A percentile compares a stretch with the other conserved stretches of the same genome.
Conservation (phyloP, 2,113 vertebrate genomes). For the Rhinopomastus cyanomelas region DNA sequence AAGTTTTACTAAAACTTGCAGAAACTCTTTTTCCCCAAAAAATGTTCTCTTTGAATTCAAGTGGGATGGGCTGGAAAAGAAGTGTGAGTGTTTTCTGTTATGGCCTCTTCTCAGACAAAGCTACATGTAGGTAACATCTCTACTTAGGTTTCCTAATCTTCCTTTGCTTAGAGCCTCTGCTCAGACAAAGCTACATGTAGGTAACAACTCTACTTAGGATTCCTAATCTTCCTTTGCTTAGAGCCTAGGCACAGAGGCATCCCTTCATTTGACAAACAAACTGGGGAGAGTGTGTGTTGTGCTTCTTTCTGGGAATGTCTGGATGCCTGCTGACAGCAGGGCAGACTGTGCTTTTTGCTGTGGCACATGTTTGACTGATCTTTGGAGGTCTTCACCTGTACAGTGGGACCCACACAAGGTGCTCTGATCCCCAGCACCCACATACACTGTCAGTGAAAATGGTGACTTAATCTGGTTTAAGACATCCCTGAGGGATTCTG, state of each 20-base stretch:
- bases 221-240: neutral
- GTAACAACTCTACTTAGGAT: neutral
- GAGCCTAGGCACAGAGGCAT: neutral
- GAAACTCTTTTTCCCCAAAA: neutral
- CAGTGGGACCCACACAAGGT: neutral
- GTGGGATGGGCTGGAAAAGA: neutral
- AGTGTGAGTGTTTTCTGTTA: neutral
- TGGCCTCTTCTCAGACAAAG: neutral
- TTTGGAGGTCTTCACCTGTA: neutral
- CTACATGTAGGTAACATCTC: neutral
- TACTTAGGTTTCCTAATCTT: neutral
- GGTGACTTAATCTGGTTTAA: neutral
- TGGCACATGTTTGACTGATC: rapidly evolving
- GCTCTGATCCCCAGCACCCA: neutral
- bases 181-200: neutral
- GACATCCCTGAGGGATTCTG: neutral
- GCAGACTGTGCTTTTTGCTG: neutral
- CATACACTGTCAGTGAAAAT: neutral
- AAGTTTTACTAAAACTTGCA: neutral
- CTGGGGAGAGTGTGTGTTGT: neutral
- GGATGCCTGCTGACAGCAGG: neutral
- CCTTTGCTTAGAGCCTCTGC: no score
- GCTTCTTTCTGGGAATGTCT: neutral
- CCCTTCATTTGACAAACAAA: neutral
- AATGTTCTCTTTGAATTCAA: neutral